Percentiles rank a stretch among this genome's conserved stretches.
phyloP scores from a whole-genome alignment of 2,113 vertebrate genomes.

The Anhinga anhinga region DNA sequence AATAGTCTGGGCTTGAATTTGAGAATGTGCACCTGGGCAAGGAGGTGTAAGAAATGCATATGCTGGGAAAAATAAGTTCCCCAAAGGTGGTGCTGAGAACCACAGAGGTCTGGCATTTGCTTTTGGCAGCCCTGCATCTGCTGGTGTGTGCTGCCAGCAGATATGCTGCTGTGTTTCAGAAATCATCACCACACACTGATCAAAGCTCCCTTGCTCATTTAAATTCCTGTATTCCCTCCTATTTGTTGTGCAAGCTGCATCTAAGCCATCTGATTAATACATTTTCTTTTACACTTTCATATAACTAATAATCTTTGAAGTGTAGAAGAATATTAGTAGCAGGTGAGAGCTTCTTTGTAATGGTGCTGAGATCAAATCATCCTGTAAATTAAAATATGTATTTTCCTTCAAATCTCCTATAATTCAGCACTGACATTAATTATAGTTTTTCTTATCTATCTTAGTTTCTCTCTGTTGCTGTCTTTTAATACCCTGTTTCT shows the following conservation, averaged over 20 bases:
- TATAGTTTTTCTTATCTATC: conserved; percentile 2
- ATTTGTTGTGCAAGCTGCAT: not conserved
- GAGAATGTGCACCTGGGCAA: not conserved
- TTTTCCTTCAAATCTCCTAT: conserved; percentile 19
- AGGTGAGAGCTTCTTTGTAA: not conserved
- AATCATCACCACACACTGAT: not conserved
- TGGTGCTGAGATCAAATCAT: not conserved
- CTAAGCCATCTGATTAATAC: not conserved
- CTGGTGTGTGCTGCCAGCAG: not conserved
- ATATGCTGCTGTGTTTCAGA: not conserved
- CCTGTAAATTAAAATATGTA: not conserved
- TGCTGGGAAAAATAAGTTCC: not conserved
- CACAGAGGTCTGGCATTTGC: not conserved
- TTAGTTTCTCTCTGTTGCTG: not conserved
- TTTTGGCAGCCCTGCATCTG: not conserved
- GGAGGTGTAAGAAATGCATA: not conserved
- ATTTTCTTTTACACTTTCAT: not conserved
- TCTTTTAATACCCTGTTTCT: not conserved
- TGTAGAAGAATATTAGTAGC: not conserved
- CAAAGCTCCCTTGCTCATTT: not conserved
- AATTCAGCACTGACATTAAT: conserved; percentile 27
- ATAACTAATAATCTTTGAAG: not conserved
- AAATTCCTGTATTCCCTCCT: not conserved
- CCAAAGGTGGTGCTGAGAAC: not conserved
- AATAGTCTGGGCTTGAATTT: not conserved